A percentile compares a stretch with the other conserved stretches of the same genome.
Conservation (phyloP, 2,888 invertebrate genomes). For the Microdon myrmicae region DNA sequence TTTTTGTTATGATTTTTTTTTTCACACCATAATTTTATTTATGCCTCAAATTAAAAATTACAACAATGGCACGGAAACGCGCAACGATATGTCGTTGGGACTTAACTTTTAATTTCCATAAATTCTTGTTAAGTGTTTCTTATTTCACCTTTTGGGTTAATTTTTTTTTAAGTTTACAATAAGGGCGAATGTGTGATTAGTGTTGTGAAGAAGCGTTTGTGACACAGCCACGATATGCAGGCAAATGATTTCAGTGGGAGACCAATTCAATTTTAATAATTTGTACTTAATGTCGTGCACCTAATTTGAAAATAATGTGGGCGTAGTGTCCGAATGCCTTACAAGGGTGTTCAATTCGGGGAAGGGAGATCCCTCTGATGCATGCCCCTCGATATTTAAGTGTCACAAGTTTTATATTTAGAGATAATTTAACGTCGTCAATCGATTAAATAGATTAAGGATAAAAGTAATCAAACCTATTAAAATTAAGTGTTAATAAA, state of each 20-base stretch:
- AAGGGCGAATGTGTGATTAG: constrained; percentile 3
- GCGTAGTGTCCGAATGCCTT: too few species aligned
- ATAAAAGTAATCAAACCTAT: too few species aligned
- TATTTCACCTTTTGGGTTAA: constrained; percentile 10
- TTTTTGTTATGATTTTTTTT: too few species aligned
- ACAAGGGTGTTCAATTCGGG: too few species aligned
- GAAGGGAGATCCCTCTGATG: too few species aligned
- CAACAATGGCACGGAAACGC: constrained; percentile 39
- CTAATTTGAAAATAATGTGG: too few species aligned
- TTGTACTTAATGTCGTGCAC: constrained; percentile 42
- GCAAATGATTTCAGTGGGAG: constrained; percentile 30
- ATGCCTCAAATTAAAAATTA: constrained; percentile 49
- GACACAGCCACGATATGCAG: constrained; percentile 40
- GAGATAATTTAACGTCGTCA: too few species aligned
- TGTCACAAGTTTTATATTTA: too few species aligned
- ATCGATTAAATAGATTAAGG: too few species aligned
- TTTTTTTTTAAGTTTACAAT: constrained; percentile 1
- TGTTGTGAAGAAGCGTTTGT: constrained; percentile 19
- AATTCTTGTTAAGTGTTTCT: constrained; percentile 61
- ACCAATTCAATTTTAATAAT: constrained; percentile 49
- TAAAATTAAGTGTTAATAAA: too few species aligned
- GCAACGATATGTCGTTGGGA: constrained; percentile 55
- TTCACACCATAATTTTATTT: constrained; percentile 43
- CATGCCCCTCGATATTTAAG: too few species aligned
- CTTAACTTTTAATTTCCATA: constrained; percentile 64